phyloP scores from a whole-genome alignment of 2,888 invertebrate genomes.

The Yponomeuta evonymella region DNA sequence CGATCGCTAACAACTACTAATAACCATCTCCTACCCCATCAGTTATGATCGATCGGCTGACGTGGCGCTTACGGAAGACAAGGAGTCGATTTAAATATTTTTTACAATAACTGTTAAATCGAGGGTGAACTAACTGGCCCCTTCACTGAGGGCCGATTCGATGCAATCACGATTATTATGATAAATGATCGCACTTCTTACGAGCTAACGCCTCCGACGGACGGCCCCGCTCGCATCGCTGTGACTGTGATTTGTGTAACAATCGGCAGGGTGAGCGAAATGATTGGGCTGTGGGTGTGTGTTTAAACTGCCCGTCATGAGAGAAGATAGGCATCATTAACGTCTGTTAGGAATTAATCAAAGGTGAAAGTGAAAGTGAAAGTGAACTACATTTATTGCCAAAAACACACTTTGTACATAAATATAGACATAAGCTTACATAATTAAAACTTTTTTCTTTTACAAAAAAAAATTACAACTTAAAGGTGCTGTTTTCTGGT shows the following conservation, averaged over 20 bases:
- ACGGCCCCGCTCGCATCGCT: slow-evolving; percentile 16
- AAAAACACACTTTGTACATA: too few species aligned
- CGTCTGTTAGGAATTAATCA: too few species aligned
- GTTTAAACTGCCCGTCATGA: too few species aligned
- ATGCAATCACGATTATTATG: slow-evolving; percentile 71
- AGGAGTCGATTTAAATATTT: not conserved
- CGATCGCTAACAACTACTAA: not conserved
- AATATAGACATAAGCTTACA: too few species aligned
- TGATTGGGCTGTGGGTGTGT: slow-evolving; percentile 26
- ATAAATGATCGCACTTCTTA: slow-evolving; percentile 55
- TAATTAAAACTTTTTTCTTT: too few species aligned
- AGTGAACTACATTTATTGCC: too few species aligned
- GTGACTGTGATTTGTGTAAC: slow-evolving; percentile 25
- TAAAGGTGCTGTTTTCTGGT: too few species aligned
- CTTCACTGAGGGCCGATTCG: slow-evolving; percentile 58
- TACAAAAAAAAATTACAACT: too few species aligned
- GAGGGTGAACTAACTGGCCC: slow-evolving; percentile 62
- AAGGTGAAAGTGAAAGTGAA: too few species aligned
- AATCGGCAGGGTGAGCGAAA: slow-evolving; percentile 30
- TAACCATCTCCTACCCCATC: not conserved
- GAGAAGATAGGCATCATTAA: too few species aligned
- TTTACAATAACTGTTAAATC: slow-evolving; percentile 70
- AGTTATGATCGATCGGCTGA: slow-evolving; percentile 8
- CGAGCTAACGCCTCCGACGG: slow-evolving; percentile 24
- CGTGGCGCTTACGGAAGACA: not conserved